Base-by-base conservation (phyloP, 2,888 invertebrate genomes). In the Spialia ferax region DNA sequence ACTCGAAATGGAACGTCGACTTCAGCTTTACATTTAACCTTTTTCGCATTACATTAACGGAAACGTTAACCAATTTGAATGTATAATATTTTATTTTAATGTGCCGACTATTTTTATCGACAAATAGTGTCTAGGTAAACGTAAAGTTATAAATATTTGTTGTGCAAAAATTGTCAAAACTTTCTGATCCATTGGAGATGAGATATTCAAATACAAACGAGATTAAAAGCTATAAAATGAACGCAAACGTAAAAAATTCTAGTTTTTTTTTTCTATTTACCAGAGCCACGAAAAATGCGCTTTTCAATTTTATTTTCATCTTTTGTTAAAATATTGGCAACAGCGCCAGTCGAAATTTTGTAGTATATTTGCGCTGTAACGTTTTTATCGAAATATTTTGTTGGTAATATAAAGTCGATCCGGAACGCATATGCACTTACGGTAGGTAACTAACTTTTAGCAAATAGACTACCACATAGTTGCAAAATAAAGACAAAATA, bases 321-420 rank as follows among this genome's bases (percentile, higher is more conserved):
- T 20, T 64, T 63, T 63, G 54, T 54, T 54, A 56, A 56, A 56
- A 56, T 48, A 56, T 56, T 57, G 45, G 50, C 57, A 65, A 45
- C 45, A 50, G 50, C 26, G 15, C 13, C 35, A 15, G 20, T 26
- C 35, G 45, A 48, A 65, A 65, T 57, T 26, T 35, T 57, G 18
- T 57, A 64, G 50, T 18, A 35, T 65, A 57, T 57, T 57, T 65
- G 57, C 11, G 10, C 57, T 65, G 20, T 26, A 61, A 32, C 20
- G 32, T 50, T 65, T 65, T 65, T 57, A 56, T 64, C 56, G 56
- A 23, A 57, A 64, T 20, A 10, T 32, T 32, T 32, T 22, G 54
- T 32, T 64, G 42, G 42, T 42, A 42, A 42, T n/a, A 42, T 42
- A 32, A 32, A n/a, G 42, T n/a, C 3, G n/a, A 42, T 13, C n/a